phyloP scores from a whole-genome alignment of 2,888 invertebrate species.

The Rhagonycha fulva region DNA sequence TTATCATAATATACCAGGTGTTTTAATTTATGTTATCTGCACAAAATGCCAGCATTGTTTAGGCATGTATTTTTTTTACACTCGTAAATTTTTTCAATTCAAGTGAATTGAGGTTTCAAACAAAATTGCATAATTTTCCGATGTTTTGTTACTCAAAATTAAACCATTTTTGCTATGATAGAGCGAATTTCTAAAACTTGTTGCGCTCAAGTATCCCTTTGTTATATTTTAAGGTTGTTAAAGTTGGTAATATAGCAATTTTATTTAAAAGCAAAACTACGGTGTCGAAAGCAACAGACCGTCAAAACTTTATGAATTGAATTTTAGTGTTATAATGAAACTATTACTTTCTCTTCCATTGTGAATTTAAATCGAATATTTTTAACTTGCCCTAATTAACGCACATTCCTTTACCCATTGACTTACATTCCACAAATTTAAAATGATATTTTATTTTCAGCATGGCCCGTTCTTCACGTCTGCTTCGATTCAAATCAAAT shows the following conservation, averaged over 20 bases:
- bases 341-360: not conserved
- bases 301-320: not conserved
- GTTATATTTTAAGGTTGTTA: not conserved
- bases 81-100: not conserved
- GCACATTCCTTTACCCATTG: not conserved
- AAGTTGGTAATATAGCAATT: not conserved
- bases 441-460: not conserved
- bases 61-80: not conserved
- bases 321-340: not conserved
- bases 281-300: not conserved
- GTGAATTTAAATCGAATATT: not conserved
- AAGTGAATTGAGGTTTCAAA: not conserved
- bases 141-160: not conserved
- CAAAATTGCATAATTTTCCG: not conserved
- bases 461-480: not conserved
- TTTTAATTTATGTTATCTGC: not conserved
- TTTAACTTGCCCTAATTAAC: not conserved
- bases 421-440: not conserved
- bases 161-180: not conserved
- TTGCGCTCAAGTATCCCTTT: not conserved
- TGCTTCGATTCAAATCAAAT: not conserved
- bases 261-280: not conserved
- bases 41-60: not conserved
- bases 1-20: not conserved
- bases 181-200: not conserved